These are phyloP conservation scores for Scomber scombrus DNA, from an alignment of 2,113 vertebrate species.

Conservation along the genomic window DNA sequence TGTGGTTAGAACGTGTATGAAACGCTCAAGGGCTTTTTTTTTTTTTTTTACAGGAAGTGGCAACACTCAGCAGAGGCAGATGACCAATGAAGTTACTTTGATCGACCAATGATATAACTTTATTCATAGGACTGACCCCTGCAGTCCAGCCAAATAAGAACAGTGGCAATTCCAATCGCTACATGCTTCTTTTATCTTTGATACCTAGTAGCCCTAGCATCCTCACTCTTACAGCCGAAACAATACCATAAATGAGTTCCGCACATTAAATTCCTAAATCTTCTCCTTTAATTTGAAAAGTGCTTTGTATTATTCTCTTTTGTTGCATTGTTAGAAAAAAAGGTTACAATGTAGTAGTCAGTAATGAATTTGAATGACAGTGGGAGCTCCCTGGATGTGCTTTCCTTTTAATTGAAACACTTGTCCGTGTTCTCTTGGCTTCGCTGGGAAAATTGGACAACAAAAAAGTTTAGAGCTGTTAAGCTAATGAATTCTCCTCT, in stretches of 20 bases:
- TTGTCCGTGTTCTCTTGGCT: constrained; percentile 17
- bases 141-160: neutral
- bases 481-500: constrained; percentile 45
- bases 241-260: neutral
- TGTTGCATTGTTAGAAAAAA: constrained; percentile 4
- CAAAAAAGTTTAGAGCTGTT: constrained; percentile 42
- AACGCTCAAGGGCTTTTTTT: too few species aligned
- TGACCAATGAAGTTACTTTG: too few species aligned
- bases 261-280: constrained; percentile 10
- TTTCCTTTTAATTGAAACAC: constrained; percentile 44
- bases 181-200: neutral
- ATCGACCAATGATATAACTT: too few species aligned
- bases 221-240: neutral
- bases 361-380: constrained; percentile 42
- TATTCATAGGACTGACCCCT: too few species aligned
- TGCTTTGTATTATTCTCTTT: neutral
- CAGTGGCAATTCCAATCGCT: neutral
- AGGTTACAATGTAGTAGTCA: constrained; percentile 36
- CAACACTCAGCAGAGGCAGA: too few species aligned
- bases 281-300: neutral
- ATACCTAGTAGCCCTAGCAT: neutral
- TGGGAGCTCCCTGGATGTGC: neutral
- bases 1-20: too few species aligned
- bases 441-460: constrained; percentile 27
- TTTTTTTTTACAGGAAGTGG: too few species aligned